Evolutionary conservation across 2,888 invertebrate species (phyloP), one percentile per base, ranked within the genome.

Genomic region (Anodontia alba): DNA sequence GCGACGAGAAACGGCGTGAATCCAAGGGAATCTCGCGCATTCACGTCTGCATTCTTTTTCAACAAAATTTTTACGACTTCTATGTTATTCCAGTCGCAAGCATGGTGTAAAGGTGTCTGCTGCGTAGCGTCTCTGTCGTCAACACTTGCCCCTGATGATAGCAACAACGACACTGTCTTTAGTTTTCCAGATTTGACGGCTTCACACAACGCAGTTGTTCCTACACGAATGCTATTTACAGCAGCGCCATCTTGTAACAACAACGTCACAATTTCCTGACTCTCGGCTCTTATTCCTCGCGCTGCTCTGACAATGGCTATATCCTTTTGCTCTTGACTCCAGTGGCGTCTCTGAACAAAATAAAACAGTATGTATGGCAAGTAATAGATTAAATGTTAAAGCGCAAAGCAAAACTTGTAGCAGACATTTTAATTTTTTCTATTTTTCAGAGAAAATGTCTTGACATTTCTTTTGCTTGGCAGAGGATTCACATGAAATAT

Each of bases 271-370:
- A 86, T 81, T 29, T 86, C 86, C 62, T 81, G 81, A 31, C 79
- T 81, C 70, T 83, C 81, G 5, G 83, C 70, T 54, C 72, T 68
- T 2, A 73, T 46, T 10, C 86, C 86, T 5, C 86, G 71, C 29
- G 81, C 72, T 1, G 86, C 86, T 29, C 79, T 76, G 1, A 83
- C 83, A 15, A 86, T 66, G 1, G 86, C 83, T 7, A 86, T 80
- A 68, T 86, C 83, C 74, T 86, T 86, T 67, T 86, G 86, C 57
- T 86, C 86, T 17, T 76, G 57, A 38, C 81, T 86, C 86, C 86
- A 86, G 62, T 80, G 66, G 17, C 83, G 79, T 51, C 81, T 67
- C 81, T 86, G 78, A 15, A 73, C 3, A 46, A 38, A 12, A 38
- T 5, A 12, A n/a, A n/a, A n/a, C n/a, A n/a, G n/a, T n/a, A n/a